These are phyloP conservation scores for Pangasius sanitwongsei DNA, from an alignment of 2,797 vertebrate species.

Conservation along the genomic window DNA sequence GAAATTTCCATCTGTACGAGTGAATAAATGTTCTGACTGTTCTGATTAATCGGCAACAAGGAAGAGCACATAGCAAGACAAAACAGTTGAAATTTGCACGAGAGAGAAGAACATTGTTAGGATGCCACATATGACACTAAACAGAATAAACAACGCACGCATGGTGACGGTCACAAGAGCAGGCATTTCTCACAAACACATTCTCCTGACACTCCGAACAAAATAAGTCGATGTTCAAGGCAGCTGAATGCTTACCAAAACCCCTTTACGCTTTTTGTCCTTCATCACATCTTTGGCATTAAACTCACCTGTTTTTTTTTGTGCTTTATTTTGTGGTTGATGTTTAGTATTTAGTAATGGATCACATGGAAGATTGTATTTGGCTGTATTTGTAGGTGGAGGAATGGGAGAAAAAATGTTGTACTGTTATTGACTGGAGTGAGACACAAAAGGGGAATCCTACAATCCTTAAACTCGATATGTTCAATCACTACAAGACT, in stretches of 20 bases:
- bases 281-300: background rate
- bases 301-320: conserved; percentile 30
- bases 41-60: background rate
- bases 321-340: conserved; percentile 39
- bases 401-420: background rate
- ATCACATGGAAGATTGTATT: conserved; percentile 14
- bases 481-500: background rate
- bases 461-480: background rate
- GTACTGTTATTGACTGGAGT: background rate
- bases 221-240: conserved; percentile 1
- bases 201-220: conserved; percentile 28
- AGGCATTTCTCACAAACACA: conserved; percentile 41
- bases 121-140: background rate
- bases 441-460: background rate
- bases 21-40: background rate
- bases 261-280: conserved; percentile 55
- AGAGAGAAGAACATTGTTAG: background rate
- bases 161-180: background rate
- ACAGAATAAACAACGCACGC: conserved; percentile 11
- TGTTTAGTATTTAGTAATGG: conserved; percentile 67
- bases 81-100: background rate
- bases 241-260: conserved; percentile 42
- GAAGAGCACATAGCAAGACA: background rate
- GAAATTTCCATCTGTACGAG: background rate
- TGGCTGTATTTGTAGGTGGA: background rate